These are phyloP conservation scores for Corydoras maculifer DNA, from an alignment of 2,113 vertebrate genomes.

Conservation along the genomic window DNA sequence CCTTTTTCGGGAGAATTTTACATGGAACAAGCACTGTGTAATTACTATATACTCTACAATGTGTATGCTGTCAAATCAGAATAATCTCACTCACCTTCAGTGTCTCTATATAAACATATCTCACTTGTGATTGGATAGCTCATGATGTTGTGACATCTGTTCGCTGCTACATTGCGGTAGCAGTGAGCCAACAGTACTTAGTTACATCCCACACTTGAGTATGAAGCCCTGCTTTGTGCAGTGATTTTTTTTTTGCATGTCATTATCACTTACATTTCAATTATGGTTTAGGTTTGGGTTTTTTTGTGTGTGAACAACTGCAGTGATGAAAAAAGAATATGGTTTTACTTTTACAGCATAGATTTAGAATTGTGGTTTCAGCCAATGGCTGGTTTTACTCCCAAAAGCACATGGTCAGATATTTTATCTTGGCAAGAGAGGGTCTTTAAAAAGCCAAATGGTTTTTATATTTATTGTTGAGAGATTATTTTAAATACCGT, in stretches of 20 bases:
- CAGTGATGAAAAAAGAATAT: slow-evolving; percentile 5
- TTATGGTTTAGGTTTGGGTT: not conserved
- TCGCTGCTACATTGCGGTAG: not conserved
- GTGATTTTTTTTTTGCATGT: slow-evolving; percentile 12
- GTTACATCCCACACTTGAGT: not conserved
- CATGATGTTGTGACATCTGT: slow-evolving; percentile 18
- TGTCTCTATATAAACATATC: slow-evolving; percentile 35
- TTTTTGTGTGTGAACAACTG: slow-evolving; percentile 20
- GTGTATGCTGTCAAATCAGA: slow-evolving; percentile 36
- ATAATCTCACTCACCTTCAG: slow-evolving; percentile 36
- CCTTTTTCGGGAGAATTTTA: slow-evolving; percentile 24
- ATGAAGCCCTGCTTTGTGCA: slow-evolving; percentile 9
- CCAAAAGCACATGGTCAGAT: no score
- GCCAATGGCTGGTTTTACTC: no score
- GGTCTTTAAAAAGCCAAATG: no score
- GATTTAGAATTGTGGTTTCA: not conserved
- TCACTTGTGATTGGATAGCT: slow-evolving; percentile 24
- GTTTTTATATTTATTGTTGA: no score
- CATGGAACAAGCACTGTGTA: slow-evolving; percentile 29
- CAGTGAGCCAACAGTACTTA: slow-evolving; percentile 1
- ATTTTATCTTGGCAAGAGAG: no score
- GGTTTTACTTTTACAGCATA: not conserved
- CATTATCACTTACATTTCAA: not conserved
- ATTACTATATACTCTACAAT: slow-evolving; percentile 33
- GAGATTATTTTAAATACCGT: no score